Percentiles rank a stretch among this genome's conserved stretches.
Conservation (phyloP, 2,888 invertebrate species). For the Cyclophora albipunctata region DNA sequence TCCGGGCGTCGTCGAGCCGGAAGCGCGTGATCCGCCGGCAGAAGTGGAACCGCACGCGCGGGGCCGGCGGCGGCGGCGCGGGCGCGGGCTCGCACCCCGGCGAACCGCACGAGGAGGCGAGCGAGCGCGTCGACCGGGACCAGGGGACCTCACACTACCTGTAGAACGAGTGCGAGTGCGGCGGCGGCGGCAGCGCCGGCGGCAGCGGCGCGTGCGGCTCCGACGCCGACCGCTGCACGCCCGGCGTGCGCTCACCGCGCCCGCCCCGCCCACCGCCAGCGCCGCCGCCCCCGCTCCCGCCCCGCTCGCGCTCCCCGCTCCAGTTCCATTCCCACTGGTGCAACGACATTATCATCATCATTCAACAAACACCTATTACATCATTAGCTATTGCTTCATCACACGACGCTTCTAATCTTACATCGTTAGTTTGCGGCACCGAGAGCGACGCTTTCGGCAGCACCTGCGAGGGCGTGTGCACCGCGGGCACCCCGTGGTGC, state of each 20-base stretch:
- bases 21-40: slow-evolving; percentile 57
- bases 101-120: slow-evolving; percentile 66
- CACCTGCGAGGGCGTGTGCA: slow-evolving; percentile 56
- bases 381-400: neutral
- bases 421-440: slow-evolving; percentile 58
- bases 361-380: neutral
- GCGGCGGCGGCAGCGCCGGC: slow-evolving; percentile 64
- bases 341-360: slow-evolving; percentile 14
- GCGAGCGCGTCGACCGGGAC: slow-evolving; percentile 66
- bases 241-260: slow-evolving; percentile 58
- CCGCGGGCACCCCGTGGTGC: slow-evolving; percentile 41
- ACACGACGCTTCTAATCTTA: slow-evolving; percentile 15
- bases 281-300: slow-evolving; percentile 27
- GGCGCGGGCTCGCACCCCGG: slow-evolving; percentile 30
- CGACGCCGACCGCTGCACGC: slow-evolving; percentile 77
- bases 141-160: slow-evolving; percentile 70
- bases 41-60: slow-evolving; percentile 60
- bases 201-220: slow-evolving; percentile 77
- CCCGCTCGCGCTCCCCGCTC: slow-evolving; percentile 43
- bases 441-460: slow-evolving; percentile 60
- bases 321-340: slow-evolving; percentile 63
- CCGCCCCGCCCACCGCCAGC: slow-evolving; percentile 31
- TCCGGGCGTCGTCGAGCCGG: slow-evolving; percentile 54
- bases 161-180: slow-evolving; percentile 73
- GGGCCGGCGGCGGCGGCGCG: slow-evolving; percentile 32